phyloP scores from a whole-genome alignment of 2,797 vertebrate species.

The Artibeus lituratus region DNA sequence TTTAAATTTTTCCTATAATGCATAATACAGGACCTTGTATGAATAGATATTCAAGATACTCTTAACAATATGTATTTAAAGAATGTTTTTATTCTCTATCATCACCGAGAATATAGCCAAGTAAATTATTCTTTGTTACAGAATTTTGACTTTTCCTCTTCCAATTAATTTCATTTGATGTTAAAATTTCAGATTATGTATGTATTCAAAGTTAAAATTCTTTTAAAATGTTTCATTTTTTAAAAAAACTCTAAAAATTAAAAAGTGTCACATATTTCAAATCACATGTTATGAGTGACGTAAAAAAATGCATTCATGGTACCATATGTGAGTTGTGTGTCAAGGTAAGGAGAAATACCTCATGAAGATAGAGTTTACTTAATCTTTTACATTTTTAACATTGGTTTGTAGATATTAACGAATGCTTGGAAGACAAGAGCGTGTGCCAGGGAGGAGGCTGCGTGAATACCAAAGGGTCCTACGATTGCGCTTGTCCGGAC shows the following conservation, averaged over 20 bases:
- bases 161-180: conserved; percentile 10
- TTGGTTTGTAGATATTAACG: conserved; percentile 92
- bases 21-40: background rate
- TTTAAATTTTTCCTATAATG: background rate
- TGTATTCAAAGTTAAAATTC: background rate
- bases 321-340: background rate
- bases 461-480: conserved; percentile 92
- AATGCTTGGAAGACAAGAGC: conserved; percentile 86
- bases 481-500: conserved; percentile 89
- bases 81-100: background rate
- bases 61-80: background rate
- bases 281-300: background rate
- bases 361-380: background rate
- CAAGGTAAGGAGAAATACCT: background rate
- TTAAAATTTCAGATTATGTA: background rate
- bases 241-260: background rate
- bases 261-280: background rate
- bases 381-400: background rate
- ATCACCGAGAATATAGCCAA: background rate
- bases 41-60: background rate
- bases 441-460: conserved; percentile 90
- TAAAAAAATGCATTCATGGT: background rate
- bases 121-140: background rate
- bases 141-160: conserved; percentile 4
- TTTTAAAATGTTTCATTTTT: conserved; percentile 30